Percentiles rank a stretch among this genome's conserved stretches.
These are phyloP conservation scores for Diplodus puntazzo DNA, from an alignment of 2,797 vertebrate species.

Conservation along the genomic window DNA sequence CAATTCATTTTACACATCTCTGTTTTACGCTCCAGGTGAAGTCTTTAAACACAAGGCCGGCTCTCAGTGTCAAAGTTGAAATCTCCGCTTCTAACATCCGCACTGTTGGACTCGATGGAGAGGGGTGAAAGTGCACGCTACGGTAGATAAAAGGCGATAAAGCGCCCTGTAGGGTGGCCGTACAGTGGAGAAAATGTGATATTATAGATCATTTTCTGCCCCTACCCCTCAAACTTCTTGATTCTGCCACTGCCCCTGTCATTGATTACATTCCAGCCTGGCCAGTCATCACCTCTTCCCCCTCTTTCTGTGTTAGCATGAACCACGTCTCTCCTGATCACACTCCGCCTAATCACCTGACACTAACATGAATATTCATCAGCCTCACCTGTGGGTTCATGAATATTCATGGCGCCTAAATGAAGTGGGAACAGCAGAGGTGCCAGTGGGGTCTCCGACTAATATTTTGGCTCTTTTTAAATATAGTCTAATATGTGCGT, in stretches of 20 bases:
- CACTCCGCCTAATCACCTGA: conserved; percentile 64
- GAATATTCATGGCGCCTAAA: conserved; percentile 75
- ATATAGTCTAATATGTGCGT: conserved; percentile 52
- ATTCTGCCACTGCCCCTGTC: too few species aligned
- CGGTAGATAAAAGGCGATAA: too few species aligned
- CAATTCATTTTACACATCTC: conserved; percentile 33
- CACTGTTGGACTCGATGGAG: too few species aligned
- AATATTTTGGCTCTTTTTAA: conserved; percentile 58
- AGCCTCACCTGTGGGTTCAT: conserved; percentile 64
- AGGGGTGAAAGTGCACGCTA: too few species aligned
- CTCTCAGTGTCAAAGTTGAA: conserved; percentile 24
- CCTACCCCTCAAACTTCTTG: too few species aligned
- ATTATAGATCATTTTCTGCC: too few species aligned
- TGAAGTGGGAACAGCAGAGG: conserved; percentile 53
- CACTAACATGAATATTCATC: conserved; percentile 73
- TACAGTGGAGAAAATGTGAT: too few species aligned
- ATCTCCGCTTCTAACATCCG: conserved; percentile 2
- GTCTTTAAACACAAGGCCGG: conserved; percentile 45
- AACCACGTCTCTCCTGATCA: conserved; percentile 65
- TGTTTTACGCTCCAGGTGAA: conserved; percentile 45
- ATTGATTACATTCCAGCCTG: conserved; percentile 3
- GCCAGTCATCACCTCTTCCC: conserved; percentile 34
- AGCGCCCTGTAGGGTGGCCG: too few species aligned
- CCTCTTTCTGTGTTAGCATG: conserved; percentile 4
- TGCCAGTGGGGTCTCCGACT: conserved; percentile 46